A percentile compares a stretch with the other conserved stretches of the same genome.
Conservation (phyloP, 2,888 invertebrate species). For the Melinaea menophilus region DNA sequence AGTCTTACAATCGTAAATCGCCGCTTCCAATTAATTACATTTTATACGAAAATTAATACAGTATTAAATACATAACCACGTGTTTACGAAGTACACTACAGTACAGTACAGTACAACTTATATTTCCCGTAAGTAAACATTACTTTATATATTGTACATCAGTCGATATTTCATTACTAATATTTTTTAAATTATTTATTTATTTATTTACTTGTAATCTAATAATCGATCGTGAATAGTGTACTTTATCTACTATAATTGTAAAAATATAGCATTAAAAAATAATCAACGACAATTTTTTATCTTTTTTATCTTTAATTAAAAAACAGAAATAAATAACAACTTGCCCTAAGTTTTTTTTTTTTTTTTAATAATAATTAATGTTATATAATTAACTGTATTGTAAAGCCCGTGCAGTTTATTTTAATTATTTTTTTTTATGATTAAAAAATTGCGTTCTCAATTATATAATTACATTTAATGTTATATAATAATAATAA, state of each 20-base stretch:
- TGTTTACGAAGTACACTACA: too few relatives aligned
- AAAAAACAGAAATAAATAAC: conserved; percentile 81
- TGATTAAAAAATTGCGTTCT: conserved; percentile 60
- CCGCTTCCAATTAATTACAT: conserved; percentile 72
- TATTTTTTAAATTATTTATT: conserved; percentile 46
- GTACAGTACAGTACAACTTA: conserved; percentile 61
- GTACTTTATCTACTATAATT: conserved; percentile 73
- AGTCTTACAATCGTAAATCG: conserved; percentile 73
- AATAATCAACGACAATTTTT: conserved; percentile 74
- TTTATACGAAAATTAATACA: conserved; percentile 71
- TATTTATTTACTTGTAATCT: conserved; percentile 54
- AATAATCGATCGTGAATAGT: conserved; percentile 69
- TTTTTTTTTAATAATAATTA: conserved; percentile 63
- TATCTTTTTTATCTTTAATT: conserved; percentile 44
- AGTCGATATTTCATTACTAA: conserved; percentile 74
- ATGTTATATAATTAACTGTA: conserved; percentile 76
- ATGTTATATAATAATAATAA: conserved; percentile 54
- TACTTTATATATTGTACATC: conserved; percentile 77
- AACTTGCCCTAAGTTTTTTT: conserved; percentile 73
- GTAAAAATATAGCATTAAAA: conserved; percentile 68
- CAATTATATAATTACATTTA: conserved; percentile 66
- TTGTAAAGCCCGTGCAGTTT: conserved; percentile 76
- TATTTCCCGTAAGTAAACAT: conserved; percentile 75
- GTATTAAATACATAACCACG: conserved; percentile 46
- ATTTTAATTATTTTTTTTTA: conserved; percentile 47